Evolutionary conservation across 37 sponge, comb jelly and placozoan species (phyloP).

Genomic region (Oscarella lobularis): DNA sequence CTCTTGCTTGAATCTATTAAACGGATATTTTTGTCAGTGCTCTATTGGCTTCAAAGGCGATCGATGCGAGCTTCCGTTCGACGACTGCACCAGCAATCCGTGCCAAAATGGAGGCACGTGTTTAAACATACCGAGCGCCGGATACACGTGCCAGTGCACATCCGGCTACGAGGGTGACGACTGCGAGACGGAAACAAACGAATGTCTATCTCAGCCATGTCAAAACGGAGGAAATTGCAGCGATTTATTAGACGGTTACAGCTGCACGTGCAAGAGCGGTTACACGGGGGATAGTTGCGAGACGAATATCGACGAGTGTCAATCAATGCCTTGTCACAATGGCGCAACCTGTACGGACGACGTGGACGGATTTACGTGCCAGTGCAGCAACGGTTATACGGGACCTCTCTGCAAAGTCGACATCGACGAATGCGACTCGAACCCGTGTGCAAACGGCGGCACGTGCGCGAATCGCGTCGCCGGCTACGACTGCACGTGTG

Average conservation of each 20-base stretch:
- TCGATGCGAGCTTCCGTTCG: background rate
- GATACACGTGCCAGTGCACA: slow-evolving; percentile 1
- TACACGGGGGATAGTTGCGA: slow-evolving; percentile 35
- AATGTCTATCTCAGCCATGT: slow-evolving; percentile 29
- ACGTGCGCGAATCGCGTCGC: background rate
- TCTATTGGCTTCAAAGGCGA: background rate
- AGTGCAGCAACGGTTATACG: background rate
- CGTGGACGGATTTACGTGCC: background rate
- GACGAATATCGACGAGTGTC: slow-evolving; percentile 39
- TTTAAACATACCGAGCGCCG: background rate
- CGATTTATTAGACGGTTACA: slow-evolving; percentile 6
- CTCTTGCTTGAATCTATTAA: background rate
- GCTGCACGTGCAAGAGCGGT: slow-evolving; percentile 42
- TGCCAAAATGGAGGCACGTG: slow-evolving; percentile 10
- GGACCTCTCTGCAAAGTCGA: background rate
- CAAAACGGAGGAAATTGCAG: slow-evolving; percentile 32
- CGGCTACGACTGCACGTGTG: background rate
- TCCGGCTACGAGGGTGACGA: background rate
- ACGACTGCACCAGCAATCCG: background rate
- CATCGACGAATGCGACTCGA: background rate
- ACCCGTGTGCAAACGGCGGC: background rate
- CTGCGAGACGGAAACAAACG: background rate
- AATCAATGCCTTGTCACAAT: slow-evolving; percentile 24
- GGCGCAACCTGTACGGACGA: background rate
- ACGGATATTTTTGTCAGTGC: background rate